Percentiles rank a stretch among this genome's conserved stretches.
phyloP scores from a whole-genome alignment of 2,113 vertebrate species.

The Dasyurus viverrinus region DNA sequence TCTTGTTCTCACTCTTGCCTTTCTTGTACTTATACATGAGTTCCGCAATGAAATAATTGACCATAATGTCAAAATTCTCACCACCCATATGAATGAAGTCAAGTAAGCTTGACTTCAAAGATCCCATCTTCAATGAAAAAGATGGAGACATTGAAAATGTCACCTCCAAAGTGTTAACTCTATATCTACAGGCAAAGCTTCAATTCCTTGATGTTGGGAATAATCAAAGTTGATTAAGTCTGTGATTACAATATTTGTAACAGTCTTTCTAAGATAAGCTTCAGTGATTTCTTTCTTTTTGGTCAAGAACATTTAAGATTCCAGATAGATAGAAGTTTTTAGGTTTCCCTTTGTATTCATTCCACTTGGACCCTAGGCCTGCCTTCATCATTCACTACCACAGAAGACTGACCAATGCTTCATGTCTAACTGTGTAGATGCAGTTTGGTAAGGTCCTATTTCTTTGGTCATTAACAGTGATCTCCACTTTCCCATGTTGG shows the following conservation, averaged over 20 bases:
- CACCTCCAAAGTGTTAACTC: conserved; percentile 86
- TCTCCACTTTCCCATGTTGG: background rate
- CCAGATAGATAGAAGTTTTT: background rate
- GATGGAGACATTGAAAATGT: conserved; percentile 87
- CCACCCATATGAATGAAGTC: conserved; percentile 87
- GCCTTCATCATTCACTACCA: background rate
- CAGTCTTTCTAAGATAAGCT: conserved; percentile 83
- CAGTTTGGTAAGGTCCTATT: conserved; percentile 92
- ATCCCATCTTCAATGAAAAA: conserved; percentile 87
- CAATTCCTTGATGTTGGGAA: conserved; percentile 81
- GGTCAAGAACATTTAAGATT: conserved; percentile 77
- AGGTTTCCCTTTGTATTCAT: background rate
- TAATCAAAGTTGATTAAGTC: conserved; percentile 80
- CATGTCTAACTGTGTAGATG: conserved; percentile 87
- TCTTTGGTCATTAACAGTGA: conserved; percentile 90
- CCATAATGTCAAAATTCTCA: conserved; percentile 88
- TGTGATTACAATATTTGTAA: conserved; percentile 78
- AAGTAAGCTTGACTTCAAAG: conserved; percentile 87
- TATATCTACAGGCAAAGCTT: conserved; percentile 82
- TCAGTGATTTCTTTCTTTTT: conserved; percentile 86
- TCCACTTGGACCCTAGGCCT: background rate
- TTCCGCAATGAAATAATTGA: conserved; percentile 88
- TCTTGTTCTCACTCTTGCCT: conserved; percentile 88
- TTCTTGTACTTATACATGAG: conserved; percentile 91
- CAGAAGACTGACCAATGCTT: background rate